Conservation (phyloP, 2,113 vertebrate species). For the Indicator indicator region DNA sequence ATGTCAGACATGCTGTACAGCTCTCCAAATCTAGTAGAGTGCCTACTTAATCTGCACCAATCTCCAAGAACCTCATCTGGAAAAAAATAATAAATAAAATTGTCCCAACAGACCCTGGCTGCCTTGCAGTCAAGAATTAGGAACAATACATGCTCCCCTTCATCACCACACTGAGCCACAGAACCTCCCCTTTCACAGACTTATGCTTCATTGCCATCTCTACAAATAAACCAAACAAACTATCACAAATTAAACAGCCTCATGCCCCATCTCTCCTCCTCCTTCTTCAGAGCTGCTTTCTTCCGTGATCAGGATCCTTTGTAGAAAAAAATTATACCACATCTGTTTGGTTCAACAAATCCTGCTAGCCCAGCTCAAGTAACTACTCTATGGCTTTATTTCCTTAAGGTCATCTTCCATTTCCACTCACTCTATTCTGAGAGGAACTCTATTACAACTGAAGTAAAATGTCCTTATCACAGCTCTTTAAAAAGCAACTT, state of each 20-base stretch:
- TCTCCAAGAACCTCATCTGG: not conserved
- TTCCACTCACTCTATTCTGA: not conserved
- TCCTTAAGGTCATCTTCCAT: not conserved
- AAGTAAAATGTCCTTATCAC: not conserved
- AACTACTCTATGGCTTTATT: not conserved
- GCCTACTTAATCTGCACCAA: slow-evolving; percentile 41
- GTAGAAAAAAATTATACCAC: not conserved
- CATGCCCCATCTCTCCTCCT: not conserved
- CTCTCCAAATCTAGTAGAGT: slow-evolving; percentile 5
- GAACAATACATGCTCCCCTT: not conserved
- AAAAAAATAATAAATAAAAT: not conserved
- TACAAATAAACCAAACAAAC: not conserved
- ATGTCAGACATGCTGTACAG: slow-evolving; percentile 12
- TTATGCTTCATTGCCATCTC: not conserved
- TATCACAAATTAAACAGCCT: not conserved
- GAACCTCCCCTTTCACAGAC: not conserved
- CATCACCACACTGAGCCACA: not conserved
- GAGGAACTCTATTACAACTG: not conserved
- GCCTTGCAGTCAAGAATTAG: not conserved
- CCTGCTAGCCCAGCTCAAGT: not conserved
- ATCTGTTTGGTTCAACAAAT: not conserved
- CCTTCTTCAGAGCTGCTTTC: not conserved
- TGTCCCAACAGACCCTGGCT: not conserved
- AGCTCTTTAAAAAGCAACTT: not conserved
- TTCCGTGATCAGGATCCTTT: not conserved